A percentile compares a stretch with the other conserved stretches of the same genome.
Evolutionary conservation across 2,113 vertebrate species (phyloP).

Genomic region (Cnemophilus loriae): DNA sequence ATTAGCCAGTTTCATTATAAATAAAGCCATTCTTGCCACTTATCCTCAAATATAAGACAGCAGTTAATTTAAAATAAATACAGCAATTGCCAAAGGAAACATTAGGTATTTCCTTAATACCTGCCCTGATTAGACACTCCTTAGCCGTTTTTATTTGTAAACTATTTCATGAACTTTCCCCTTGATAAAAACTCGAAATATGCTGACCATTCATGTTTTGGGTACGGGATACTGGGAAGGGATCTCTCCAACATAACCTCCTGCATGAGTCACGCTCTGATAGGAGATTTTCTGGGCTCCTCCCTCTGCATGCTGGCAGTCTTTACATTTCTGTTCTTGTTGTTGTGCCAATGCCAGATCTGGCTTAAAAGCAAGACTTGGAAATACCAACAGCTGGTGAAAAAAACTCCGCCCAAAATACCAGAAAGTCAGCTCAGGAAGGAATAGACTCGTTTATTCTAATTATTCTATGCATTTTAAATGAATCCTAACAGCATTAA

Average conservation of each 20-base stretch:
- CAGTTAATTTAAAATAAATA: background rate
- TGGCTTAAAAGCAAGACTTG: background rate
- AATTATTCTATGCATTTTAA: background rate
- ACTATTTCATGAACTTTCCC: background rate
- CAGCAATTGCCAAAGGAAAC: background rate
- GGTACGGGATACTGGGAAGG: background rate
- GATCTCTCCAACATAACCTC: background rate
- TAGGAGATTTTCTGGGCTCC: background rate
- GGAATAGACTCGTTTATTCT: background rate
- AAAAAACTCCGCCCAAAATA: background rate
- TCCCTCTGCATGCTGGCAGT: background rate
- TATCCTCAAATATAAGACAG: background rate
- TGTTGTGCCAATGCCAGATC: background rate
- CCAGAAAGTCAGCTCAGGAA: background rate
- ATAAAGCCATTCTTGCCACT: background rate
- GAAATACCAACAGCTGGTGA: background rate
- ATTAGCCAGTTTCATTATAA: background rate
- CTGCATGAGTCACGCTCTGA: constrained; percentile 16
- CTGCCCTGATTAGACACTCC: background rate
- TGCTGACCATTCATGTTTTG: background rate
- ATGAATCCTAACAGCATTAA: background rate
- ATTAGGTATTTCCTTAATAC: background rate
- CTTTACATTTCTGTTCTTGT: background rate
- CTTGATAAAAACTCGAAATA: background rate
- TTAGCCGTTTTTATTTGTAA: background rate